Percentiles rank a stretch among this genome's conserved stretches.
These are phyloP conservation scores for Falco rusticolus DNA, from an alignment of 2,797 vertebrate species.

Conservation along the genomic window DNA sequence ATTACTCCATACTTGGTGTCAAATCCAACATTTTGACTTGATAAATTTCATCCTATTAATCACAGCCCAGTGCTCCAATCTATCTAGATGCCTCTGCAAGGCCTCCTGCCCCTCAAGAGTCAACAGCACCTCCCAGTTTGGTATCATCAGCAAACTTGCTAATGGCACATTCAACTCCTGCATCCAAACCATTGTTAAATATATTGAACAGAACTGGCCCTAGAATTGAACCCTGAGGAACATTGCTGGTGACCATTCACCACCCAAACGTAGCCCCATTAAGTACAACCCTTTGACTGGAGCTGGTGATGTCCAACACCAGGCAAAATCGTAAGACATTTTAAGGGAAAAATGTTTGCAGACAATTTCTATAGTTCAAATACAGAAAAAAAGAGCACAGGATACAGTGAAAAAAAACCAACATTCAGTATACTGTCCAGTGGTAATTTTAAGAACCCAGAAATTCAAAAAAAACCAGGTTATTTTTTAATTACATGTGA, in stretches of 20 bases:
- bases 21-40: neutral
- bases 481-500: neutral
- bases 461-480: neutral
- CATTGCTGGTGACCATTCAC: neutral
- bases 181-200: neutral
- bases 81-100: neutral
- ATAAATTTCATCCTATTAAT: neutral
- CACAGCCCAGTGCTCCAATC: neutral
- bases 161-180: too few relatives aligned
- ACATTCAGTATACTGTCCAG: neutral
- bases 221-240: neutral
- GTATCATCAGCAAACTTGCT: neutral
- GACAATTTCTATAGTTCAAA: neutral
- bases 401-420: neutral
- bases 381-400: neutral
- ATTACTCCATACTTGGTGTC: neutral
- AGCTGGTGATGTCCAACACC: neutral
- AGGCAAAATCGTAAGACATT: neutral
- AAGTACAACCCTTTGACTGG: neutral
- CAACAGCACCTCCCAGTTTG: neutral
- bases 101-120: neutral
- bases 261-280: neutral
- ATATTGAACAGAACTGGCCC: neutral
- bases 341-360: neutral
- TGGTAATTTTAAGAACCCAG: neutral